Evolutionary conservation across 2,797 vertebrate genomes (phyloP), one percentile per base, ranked within the genome.

Genomic region (Potorous gilbertii): DNA sequence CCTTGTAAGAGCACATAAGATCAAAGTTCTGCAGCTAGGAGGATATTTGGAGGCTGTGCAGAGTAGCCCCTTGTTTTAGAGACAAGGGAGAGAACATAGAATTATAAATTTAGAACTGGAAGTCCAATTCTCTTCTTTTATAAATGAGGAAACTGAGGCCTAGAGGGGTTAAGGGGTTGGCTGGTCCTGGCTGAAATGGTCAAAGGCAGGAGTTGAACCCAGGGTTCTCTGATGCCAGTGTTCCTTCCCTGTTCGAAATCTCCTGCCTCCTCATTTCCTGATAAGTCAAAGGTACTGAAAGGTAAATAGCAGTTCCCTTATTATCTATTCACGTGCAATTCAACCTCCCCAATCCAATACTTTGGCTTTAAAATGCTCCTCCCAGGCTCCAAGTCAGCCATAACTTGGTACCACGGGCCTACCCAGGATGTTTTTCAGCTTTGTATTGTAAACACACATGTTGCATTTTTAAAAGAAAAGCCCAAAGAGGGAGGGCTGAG

Each of bases 381-480:
- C 92, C 13, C 1, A 3, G n/a, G 91, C 93, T 55, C 54, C 10
- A 18, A 0, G 93, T 18, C 5, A 87, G 62, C 95, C 89, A 56
- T 92, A 66, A 50, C 52, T 8, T 1, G 94, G 93, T 92, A 54
- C 91, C 27, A 46, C 0, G 0, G 74, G 91, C 87, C 94, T 40
- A 91, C 62, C 55, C 94, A 96, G 91, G 57, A 62, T 94, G 56
- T 95, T 95, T 96, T 97, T 97, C 96, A 96, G 92, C 56, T 94
- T 92, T 50, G 81, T 14, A 46, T n/a, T 50, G 40, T 87, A 87
- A 87, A 87, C 74, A 87, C 74, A 87, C 66, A 81, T 27, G 40
- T 27, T 81, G 74, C 74, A 81, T 40, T 81, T 97, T 97, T 93
- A 90, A 94, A 96, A 96, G 95, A 95, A 96, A 96, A 97, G 92